phyloP scores from a whole-genome alignment of 2,888 invertebrate genomes.

The Drosophila bunnanda region DNA sequence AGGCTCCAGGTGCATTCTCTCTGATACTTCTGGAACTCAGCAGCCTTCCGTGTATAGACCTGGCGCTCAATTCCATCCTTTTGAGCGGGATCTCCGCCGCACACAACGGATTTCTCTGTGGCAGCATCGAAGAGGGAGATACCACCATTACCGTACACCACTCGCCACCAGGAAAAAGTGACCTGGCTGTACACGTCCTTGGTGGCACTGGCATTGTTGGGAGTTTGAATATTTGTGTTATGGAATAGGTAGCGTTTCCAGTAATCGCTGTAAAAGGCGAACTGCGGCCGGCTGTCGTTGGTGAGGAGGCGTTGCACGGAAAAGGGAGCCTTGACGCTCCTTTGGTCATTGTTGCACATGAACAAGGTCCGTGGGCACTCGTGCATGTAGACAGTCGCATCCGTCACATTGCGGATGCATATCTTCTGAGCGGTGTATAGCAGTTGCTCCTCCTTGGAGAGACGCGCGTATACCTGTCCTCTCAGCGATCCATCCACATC shows the following conservation, averaged over 20 bases:
- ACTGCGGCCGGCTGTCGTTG: constrained; percentile 45
- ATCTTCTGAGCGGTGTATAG: constrained; percentile 65
- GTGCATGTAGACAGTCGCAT: constrained; percentile 61
- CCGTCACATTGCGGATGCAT: constrained; percentile 66
- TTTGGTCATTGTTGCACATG: constrained; percentile 71
- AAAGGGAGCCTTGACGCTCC: constrained; percentile 58
- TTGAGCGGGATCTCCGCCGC: constrained; percentile 64
- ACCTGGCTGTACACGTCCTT: constrained; percentile 71
- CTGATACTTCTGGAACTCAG: constrained; percentile 46
- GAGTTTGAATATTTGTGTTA: constrained; percentile 35
- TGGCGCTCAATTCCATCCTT: constrained; percentile 65
- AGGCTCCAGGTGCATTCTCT: constrained; percentile 72
- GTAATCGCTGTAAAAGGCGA: constrained; percentile 65
- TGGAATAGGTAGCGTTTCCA: constrained; percentile 58
- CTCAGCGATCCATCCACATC: constrained; percentile 39
- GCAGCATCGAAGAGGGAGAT: constrained; percentile 61
- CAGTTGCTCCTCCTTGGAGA: constrained; percentile 57
- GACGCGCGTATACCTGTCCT: constrained; percentile 42
- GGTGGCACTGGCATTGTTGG: constrained; percentile 30
- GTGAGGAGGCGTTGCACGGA: constrained; percentile 54
- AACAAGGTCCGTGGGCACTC: constrained; percentile 74
- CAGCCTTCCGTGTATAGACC: constrained; percentile 64
- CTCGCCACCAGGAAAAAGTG: constrained; percentile 58
- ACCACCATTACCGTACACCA: constrained; percentile 46
- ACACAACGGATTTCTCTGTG: constrained; percentile 50